These are phyloP conservation scores for Electrona antarctica DNA, from an alignment of 2,113 vertebrate genomes.

Conservation along the genomic window DNA sequence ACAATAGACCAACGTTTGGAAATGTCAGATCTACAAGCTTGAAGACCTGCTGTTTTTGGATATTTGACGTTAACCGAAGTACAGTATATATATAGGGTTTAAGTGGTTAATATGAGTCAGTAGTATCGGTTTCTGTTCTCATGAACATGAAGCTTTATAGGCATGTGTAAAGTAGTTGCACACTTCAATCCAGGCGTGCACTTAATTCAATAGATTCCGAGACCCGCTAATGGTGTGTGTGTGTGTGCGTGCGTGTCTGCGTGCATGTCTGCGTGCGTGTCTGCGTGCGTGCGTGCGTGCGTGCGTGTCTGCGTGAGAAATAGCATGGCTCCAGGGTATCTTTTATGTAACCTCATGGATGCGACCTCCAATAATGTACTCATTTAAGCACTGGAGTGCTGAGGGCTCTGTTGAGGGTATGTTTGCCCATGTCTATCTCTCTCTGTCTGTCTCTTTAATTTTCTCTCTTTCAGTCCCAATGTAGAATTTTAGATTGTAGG, in stretches of 20 bases:
- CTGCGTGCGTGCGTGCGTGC: conserved; percentile 1
- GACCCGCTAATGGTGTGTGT: conserved; percentile 48
- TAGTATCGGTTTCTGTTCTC: too few species aligned
- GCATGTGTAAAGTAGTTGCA: not conserved
- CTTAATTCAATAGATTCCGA: conserved; percentile 54
- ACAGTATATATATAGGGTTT: too few species aligned
- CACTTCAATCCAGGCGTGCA: conserved; percentile 44
- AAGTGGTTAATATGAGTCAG: too few species aligned
- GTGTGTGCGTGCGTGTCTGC: not conserved
- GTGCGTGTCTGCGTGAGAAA: conserved; percentile 5
- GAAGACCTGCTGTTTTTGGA: too few species aligned
- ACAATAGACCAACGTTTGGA: too few species aligned
- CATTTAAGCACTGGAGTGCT: not conserved
- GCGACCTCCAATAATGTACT: conserved; percentile 25
- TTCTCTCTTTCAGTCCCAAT: conserved; percentile 9
- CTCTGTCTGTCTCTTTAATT: not conserved
- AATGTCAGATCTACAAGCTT: too few species aligned
- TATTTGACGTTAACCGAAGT: too few species aligned
- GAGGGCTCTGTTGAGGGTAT: not conserved
- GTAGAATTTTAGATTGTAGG: too few species aligned
- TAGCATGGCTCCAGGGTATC: conserved; percentile 43
- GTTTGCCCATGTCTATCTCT: not conserved
- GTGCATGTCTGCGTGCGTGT: conserved; percentile 12
- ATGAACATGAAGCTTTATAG: conserved; percentile 9
- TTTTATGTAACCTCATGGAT: conserved; percentile 64